Conservation (phyloP, 2,113 vertebrate species). For the Caranx ignobilis region DNA sequence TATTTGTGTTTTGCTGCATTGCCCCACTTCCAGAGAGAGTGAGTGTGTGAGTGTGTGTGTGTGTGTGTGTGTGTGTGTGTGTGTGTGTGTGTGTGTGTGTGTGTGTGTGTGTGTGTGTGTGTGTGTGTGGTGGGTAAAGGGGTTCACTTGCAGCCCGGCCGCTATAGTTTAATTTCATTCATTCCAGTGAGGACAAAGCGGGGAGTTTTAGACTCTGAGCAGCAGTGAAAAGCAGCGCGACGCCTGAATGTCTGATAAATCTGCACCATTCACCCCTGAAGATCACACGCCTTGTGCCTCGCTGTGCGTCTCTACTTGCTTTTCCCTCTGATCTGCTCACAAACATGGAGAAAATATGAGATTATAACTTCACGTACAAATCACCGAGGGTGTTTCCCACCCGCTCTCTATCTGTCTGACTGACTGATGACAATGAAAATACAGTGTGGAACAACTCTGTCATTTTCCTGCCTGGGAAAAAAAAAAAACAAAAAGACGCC, state of each 20-base stretch:
- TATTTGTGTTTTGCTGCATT: conserved; percentile 72
- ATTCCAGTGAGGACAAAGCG: conserved; percentile 63
- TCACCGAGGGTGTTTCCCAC: not conserved
- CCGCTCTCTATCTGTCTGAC: not conserved
- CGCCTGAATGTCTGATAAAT: conserved; percentile 78
- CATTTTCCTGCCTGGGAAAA: not conserved
- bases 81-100: conserved; percentile 35
- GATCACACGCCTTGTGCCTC: not conserved
- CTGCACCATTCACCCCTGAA: conserved; percentile 16
- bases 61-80: conserved; percentile 33
- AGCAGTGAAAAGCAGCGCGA: conserved; percentile 62
- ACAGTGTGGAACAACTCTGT: not conserved
- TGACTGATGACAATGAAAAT: not conserved
- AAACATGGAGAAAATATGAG: too few relatives aligned
- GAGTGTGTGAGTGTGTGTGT: conserved; percentile 35
- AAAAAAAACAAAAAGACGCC: not conserved
- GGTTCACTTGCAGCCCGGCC: conserved; percentile 58
- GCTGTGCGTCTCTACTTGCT: not conserved
- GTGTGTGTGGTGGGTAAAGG: conserved; percentile 43
- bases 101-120: conserved; percentile 35
- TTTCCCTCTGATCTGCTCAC: not conserved
- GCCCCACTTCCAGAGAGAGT: conserved; percentile 69
- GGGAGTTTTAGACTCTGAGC: conserved; percentile 56
- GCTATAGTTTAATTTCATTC: conserved; percentile 76
- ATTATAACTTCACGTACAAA: too few relatives aligned